Percentiles rank a stretch among this genome's conserved stretches.
Evolutionary conservation across 2,113 vertebrate genomes (phyloP).

Genomic region (Eulemur macaco): DNA sequence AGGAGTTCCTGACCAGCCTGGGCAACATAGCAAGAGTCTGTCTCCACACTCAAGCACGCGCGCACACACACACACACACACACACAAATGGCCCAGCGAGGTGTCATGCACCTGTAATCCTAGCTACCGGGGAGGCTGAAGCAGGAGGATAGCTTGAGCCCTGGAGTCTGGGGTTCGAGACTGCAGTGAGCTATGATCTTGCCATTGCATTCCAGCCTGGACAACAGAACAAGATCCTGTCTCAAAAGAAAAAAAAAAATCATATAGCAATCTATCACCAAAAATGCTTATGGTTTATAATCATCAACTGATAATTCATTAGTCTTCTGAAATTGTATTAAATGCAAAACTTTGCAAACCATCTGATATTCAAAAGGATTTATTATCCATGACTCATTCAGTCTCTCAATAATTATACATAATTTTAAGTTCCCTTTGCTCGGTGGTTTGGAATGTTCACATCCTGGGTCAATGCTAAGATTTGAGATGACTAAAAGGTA

Average conservation of each 20-base stretch:
- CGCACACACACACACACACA: too few species aligned
- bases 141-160: too few species aligned
- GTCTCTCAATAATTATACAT: not conserved
- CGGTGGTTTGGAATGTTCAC: not conserved
- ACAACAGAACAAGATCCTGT: too few species aligned
- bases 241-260: not conserved
- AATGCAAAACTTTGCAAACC: constrained; percentile 5
- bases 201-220: too few species aligned
- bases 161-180: too few species aligned
- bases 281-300: not conserved
- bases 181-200: too few species aligned
- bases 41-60: too few species aligned
- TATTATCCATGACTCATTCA: not conserved
- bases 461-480: not conserved
- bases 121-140: too few species aligned
- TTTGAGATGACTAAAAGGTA: not conserved
- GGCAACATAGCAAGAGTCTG: too few species aligned
- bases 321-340: not conserved
- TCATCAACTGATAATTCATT: not conserved
- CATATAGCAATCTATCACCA: not conserved
- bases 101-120: too few species aligned
- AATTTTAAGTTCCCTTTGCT: not conserved
- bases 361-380: not conserved
- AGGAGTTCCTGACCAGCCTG: too few species aligned
- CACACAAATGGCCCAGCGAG: too few species aligned